Conservation (phyloP, 2,888 invertebrate species). For the Hermaeophaga mercurialis region DNA sequence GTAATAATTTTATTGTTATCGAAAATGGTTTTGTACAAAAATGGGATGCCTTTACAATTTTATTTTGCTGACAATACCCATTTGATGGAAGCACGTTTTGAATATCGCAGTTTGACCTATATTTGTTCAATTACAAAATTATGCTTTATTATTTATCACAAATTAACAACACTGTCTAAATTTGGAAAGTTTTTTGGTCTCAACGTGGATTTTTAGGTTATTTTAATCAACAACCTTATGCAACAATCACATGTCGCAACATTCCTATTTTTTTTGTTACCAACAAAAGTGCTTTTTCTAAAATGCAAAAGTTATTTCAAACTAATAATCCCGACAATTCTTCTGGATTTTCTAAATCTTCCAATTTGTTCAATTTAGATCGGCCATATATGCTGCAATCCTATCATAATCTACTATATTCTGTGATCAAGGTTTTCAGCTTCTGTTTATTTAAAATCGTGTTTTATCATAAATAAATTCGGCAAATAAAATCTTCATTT, state of each 20-base stretch:
- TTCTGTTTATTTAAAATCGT: no score
- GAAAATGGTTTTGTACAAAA: neutral
- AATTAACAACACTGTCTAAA: neutral
- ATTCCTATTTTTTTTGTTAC: constrained; percentile 7
- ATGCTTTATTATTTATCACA: neutral
- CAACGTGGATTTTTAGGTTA: constrained; percentile 2
- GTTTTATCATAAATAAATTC: no score
- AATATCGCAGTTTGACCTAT: constrained; percentile 25
- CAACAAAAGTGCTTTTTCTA: no score
- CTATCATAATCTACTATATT: no score
- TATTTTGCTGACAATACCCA: neutral
- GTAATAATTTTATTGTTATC: constrained; percentile 6
- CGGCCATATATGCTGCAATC: no score
- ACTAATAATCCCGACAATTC: no score
- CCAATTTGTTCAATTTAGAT: no score
- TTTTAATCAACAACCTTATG: constrained; percentile 23
- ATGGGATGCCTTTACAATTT: neutral
- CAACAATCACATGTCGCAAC: constrained; percentile 23
- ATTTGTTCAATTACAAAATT: constrained; percentile 19
- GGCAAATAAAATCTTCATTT: no score
- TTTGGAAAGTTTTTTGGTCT: neutral
- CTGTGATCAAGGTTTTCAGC: no score
- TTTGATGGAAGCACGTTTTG: constrained; percentile 24
- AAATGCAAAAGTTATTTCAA: neutral
- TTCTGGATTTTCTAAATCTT: no score